These are phyloP conservation scores for Piscicola geometra DNA, from an alignment of 2,888 invertebrate genomes.

Conservation along the genomic window DNA sequence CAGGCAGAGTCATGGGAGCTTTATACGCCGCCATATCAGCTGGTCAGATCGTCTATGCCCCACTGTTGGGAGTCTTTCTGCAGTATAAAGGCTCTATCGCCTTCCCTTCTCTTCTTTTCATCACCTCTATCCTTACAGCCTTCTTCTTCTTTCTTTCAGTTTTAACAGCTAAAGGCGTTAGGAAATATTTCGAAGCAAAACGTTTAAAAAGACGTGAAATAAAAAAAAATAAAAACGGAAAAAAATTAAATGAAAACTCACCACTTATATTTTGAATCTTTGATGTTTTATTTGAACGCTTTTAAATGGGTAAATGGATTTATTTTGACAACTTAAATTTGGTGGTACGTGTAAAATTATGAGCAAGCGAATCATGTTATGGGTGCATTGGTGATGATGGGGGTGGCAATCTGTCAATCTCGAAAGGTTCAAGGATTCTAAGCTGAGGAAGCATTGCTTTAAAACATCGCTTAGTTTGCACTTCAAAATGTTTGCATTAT, in stretches of 20 bases:
- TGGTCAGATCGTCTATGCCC: constrained; percentile 18
- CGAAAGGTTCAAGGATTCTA: neutral
- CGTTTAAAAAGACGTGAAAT: neutral
- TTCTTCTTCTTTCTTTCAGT: neutral
- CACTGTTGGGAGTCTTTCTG: constrained; percentile 16
- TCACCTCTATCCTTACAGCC: neutral
- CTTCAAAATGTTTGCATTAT: too few relatives aligned
- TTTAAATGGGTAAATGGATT: too few relatives aligned
- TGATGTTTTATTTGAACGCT: too few relatives aligned
- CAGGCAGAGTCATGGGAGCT: constrained; percentile 32
- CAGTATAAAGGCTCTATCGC: constrained; percentile 18
- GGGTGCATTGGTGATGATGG: neutral
- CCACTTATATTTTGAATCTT: too few relatives aligned
- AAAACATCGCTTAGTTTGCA: too few relatives aligned
- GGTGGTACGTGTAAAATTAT: neutral
- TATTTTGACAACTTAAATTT: too few relatives aligned
- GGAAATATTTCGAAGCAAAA: neutral
- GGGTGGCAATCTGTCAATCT: neutral
- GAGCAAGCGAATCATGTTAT: neutral
- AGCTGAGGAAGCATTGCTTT: neutral
- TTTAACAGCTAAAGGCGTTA: neutral
- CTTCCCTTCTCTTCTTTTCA: constrained; percentile 27
- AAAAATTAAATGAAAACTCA: constrained; percentile 1
- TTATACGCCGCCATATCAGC: constrained; percentile 18
- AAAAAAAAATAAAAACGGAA: neutral